These are phyloP conservation scores for Hydrotaea diabolus DNA, from an alignment of 2,888 invertebrate genomes.

Conservation along the genomic window DNA sequence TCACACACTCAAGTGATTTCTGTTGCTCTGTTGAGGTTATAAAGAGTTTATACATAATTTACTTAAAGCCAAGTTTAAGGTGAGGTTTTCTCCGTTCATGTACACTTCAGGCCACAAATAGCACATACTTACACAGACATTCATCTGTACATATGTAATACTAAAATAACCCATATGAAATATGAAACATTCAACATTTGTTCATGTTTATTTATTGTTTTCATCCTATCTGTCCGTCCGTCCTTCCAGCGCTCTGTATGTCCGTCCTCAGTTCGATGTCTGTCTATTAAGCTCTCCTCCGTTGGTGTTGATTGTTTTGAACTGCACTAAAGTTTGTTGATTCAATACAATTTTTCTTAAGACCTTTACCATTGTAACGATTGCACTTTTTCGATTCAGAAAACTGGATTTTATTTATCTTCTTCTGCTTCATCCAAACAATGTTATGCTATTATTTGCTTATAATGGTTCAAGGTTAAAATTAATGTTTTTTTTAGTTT, in stretches of 20 bases:
- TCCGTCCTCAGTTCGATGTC: background rate
- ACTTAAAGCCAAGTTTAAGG: conserved; percentile 59
- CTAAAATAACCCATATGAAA: background rate
- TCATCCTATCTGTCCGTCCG: background rate
- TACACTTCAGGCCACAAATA: background rate
- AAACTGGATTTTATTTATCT: conserved; percentile 43
- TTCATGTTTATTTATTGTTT: background rate
- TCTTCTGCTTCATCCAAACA: background rate
- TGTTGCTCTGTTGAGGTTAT: conserved; percentile 20
- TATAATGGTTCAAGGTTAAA: conserved; percentile 56
- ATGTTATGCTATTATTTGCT: conserved; percentile 7
- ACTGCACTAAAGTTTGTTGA: conserved; percentile 22
- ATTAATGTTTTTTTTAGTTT: conserved; percentile 27
- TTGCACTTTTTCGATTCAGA: conserved; percentile 10
- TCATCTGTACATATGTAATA: too few relatives aligned
- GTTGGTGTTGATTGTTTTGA: conserved; percentile 47
- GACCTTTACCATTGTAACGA: conserved; percentile 27
- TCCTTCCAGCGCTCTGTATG: background rate
- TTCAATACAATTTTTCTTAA: background rate
- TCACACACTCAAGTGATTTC: conserved; percentile 11
- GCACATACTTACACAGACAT: too few relatives aligned
- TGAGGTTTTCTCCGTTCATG: conserved; percentile 42
- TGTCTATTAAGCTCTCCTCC: too few relatives aligned
- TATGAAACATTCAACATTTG: background rate
- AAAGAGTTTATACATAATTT: conserved; percentile 56